Conservation (phyloP, 2,113 vertebrate species). For the Pyrgilauda ruficollis region DNA sequence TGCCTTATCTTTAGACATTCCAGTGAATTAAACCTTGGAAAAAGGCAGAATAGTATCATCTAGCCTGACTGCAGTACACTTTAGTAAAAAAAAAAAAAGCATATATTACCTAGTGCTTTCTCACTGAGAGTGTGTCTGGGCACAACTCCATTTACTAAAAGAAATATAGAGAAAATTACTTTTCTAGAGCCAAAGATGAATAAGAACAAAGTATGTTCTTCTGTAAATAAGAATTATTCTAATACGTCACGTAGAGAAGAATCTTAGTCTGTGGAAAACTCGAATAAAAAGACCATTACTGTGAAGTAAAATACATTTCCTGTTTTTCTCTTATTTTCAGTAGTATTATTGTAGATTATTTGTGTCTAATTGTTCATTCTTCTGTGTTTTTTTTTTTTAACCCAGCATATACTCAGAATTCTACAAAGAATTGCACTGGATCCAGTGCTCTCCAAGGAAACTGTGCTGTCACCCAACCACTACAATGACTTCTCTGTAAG, state of each 20-base stretch:
- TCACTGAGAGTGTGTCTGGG: not conserved
- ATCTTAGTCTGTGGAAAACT: not conserved
- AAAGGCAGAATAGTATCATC: not conserved
- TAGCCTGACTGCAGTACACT: not conserved
- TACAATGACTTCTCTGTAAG: not conserved
- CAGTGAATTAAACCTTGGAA: not conserved
- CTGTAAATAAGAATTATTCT: not conserved
- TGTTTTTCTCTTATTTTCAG: not conserved
- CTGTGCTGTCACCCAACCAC: not conserved
- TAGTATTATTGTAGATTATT: not conserved
- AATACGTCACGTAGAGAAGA: not conserved
- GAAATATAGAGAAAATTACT: not conserved
- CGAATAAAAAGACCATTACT: not conserved
- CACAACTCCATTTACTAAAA: not conserved
- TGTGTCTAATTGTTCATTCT: not conserved
- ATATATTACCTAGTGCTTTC: not conserved
- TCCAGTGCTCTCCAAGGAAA: not conserved
- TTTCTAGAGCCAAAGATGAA: not conserved
- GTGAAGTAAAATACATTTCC: not conserved
- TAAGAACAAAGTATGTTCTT: not conserved
- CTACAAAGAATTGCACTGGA: not conserved
- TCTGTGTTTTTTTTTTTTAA: not conserved
- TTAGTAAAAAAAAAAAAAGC: not conserved
- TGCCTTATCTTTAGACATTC: not conserved
- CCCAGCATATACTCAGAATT: not conserved